phyloP scores from a whole-genome alignment of 92 coral and sea anemone genomes.

The Palythoa grandis region DNA sequence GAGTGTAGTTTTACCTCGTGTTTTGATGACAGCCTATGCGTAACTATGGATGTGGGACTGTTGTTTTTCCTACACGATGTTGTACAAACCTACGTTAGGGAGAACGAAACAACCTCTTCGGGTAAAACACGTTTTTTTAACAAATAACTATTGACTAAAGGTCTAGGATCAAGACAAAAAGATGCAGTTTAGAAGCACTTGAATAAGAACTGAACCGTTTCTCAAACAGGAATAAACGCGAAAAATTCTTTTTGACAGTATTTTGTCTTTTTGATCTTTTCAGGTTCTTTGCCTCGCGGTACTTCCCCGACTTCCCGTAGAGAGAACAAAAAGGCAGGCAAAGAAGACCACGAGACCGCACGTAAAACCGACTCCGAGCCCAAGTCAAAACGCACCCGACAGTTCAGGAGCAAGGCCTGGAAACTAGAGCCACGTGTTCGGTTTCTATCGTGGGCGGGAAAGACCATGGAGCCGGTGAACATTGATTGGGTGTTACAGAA shows the following conservation, averaged over 20 bases:
- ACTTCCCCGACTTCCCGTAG: conserved; percentile 68
- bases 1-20: conserved; percentile 88
- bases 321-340: conserved; percentile 46
- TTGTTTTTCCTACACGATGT: conserved; percentile 95
- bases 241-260: neutral
- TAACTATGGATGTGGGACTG: conserved; percentile 97
- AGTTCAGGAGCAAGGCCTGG: conserved; percentile 98
- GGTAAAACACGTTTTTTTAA: conserved; percentile 42
- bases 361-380: conserved; percentile 75
- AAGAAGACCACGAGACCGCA: conserved; percentile 86
- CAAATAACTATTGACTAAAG: neutral
- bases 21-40: conserved; percentile 96
- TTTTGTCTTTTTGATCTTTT: neutral
- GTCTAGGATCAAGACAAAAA: neutral
- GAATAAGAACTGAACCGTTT: too few species aligned
- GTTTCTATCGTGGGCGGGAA: conserved; percentile 98
- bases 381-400: conserved; percentile 89
- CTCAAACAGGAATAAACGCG: neutral
- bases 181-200: too few species aligned
- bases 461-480: conserved; percentile 96
- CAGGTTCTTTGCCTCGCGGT: conserved; percentile 90
- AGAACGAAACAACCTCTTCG: conserved; percentile 83
- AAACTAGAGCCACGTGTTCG: conserved; percentile 97
- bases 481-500: conserved; percentile 99
- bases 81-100: conserved; percentile 93